Base-by-base conservation (phyloP, 2,888 invertebrate genomes). In the Cenopis cana region DNA sequence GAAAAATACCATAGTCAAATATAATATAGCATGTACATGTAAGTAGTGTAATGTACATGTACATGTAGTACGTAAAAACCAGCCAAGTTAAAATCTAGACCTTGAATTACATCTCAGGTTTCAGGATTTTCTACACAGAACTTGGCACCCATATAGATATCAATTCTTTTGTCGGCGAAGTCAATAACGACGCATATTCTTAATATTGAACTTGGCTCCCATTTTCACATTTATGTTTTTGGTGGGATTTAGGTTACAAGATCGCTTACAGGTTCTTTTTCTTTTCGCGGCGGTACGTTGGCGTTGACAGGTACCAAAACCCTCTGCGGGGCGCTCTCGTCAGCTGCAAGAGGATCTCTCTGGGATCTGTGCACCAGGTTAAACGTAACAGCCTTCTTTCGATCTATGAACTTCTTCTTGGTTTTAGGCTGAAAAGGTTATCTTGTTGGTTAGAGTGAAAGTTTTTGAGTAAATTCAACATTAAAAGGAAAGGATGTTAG, bases 351-450 rank as follows among this genome's bases (percentile, higher is more conserved):
- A 0, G 99, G 99, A 95, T 99, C 99, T 81, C 96, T 96, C 88
- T 99, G 99, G 82, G 98, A 98, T 84, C 99, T 95, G 84, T 99
- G 98, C 1, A 99, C 98, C 75, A 99, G 89, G 83, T 97, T 97
- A 85, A 99, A 99, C 0, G 98, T 98, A 24, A 98, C 97, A 0
- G 98, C 96, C 83, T 96, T 97, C 85, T 98, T 98, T 79, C 97
- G 97, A 85, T 98, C 97, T 80, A 99, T 98, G 83, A 98, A 99
- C 83, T 96, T 96, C 88, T 95, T 97, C 82, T 95, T 95, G 73
- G 95, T 95, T 82, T 95, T 95, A 54, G 95, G 95, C 95, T 95
- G 85, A 69, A 90, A 90, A 80, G 78, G 79, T 83, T 82, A 82
- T 62, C 33, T 60, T 46, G 12, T 14, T 46, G 36, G 65, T 70